Conservation (phyloP, 92 coral and sea anemone genomes). For the Diadumene lineata region DNA sequence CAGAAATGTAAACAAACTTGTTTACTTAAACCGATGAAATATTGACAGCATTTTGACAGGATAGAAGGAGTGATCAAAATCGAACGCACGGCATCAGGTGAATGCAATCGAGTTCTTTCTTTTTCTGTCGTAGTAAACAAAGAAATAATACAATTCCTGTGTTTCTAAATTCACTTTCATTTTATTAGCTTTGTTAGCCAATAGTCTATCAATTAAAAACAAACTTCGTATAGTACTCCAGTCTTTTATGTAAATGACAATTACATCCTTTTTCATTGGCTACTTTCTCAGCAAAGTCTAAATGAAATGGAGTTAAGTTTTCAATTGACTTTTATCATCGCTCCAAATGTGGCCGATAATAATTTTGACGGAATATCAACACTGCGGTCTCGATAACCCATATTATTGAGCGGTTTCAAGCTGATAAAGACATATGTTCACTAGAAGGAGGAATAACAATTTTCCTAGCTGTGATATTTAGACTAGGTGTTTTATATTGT, state of each 20-base stretch:
- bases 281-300: background rate
- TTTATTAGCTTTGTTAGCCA: background rate
- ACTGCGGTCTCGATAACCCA: conserved; percentile 1
- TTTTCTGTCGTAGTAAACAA: background rate
- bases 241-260: conserved; percentile 10
- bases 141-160: background rate
- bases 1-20: conserved; percentile 11
- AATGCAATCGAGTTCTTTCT: background rate
- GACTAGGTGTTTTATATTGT: background rate
- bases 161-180: conserved; percentile 35
- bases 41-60: conserved; percentile 11
- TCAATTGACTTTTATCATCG: background rate
- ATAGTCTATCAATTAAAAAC: background rate
- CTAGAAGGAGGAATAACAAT: background rate
- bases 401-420: background rate
- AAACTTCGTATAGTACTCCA: background rate
- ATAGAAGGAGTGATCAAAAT: background rate
- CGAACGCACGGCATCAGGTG: background rate
- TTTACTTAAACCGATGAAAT: conserved; percentile 20
- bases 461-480: background rate
- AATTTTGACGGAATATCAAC: background rate
- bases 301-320: background rate
- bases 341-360: conserved; percentile 3
- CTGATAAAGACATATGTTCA: conserved; percentile 6
- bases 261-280: background rate